Conservation (phyloP, 2,113 vertebrate species). For the Eptatretus burgeri region DNA sequence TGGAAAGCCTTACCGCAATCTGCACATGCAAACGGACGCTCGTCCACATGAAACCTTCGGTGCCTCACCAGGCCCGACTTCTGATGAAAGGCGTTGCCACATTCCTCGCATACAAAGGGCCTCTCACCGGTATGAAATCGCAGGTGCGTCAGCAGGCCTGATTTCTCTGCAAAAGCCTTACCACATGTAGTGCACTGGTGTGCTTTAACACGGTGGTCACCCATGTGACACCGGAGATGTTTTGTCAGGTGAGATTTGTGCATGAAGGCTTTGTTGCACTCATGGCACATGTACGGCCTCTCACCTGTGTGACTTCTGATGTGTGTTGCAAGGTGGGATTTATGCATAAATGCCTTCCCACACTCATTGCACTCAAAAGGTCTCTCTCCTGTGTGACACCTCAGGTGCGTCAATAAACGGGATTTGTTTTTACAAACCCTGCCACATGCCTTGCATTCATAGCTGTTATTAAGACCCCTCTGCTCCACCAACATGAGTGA, state of each 20-base stretch:
- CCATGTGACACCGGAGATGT: constrained; percentile 12
- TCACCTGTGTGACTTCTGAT: constrained; percentile 16
- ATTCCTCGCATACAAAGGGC: constrained; percentile 6
- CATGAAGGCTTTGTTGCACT: constrained; percentile 16
- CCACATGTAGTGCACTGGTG: constrained; percentile 12
- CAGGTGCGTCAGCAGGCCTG: constrained; percentile 2
- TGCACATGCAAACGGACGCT: not conserved
- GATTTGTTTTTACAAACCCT: too few species aligned
- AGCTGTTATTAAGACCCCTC: too few species aligned
- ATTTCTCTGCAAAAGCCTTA: constrained; percentile 8
- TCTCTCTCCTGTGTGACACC: too few species aligned
- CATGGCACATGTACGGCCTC: constrained; percentile 15
- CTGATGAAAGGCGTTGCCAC: not conserved
- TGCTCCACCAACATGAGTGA: too few species aligned
- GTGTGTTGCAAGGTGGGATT: constrained; percentile 16
- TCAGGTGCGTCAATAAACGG: too few species aligned
- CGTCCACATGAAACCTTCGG: not conserved
- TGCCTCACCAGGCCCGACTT: constrained; percentile 6
- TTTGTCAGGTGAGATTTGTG: constrained; percentile 13
- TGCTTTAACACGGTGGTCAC: constrained; percentile 10
- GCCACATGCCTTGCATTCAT: too few species aligned
- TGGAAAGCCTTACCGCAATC: constrained; percentile 7
- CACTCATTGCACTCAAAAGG: constrained; percentile 7
- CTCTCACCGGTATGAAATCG: constrained; percentile 6
- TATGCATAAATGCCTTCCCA: constrained; percentile 16